Base-by-base conservation (phyloP, 1,140 invertebrate genomes). In the Drosophila bocki region DNA sequence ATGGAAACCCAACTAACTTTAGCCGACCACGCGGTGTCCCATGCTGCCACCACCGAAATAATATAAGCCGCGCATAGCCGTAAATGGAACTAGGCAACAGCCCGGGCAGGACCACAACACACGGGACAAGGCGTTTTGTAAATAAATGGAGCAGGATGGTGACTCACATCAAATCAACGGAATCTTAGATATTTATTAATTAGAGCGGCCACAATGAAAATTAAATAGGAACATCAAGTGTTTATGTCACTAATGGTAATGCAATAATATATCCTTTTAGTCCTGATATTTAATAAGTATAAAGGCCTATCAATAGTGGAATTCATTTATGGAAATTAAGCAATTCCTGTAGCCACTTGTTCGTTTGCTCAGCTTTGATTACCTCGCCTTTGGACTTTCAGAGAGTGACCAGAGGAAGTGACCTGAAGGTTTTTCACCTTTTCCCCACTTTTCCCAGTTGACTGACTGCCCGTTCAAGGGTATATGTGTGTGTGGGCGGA, bases 31-130 rank as follows among this genome's bases (percentile, higher is more conserved):
- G 17, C 22, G 19, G 33, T 54, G 37, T 48, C 12, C 32, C 32
- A 19, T 35, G 50, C 32, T 19, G 50, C 17, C 50, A 53, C 51
- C 48, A 42, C 50, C 56, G 22, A 65, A 41, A 50, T 33, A 37
- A 39, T 51, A 72, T 15, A 35, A 26, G 39, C 15, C 26, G 19
- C 45, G 7, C 41, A 64, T 22, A 37, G 33, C 19, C 61, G 53
- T 13, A 75, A 74, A 56, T 56, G 75, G 75, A 78, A 61, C 75
- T 75, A 77, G 80, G 83, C 83, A 87, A 87, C 83, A 65, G 70
- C 47, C 26, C 13, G 26, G 17, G 19, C 17, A 26, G 42, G 47
- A 45, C 83, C 83, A 86, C 80, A 86, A 86, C 84, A 90, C 41
- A 65, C n/a, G 32, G 32, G 19, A 35, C n/a, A 19, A 35, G 7